Percentiles rank a stretch among this genome's conserved stretches.
Conservation (phyloP, 2,797 vertebrate genomes). For the Enteromius anoplus region DNA sequence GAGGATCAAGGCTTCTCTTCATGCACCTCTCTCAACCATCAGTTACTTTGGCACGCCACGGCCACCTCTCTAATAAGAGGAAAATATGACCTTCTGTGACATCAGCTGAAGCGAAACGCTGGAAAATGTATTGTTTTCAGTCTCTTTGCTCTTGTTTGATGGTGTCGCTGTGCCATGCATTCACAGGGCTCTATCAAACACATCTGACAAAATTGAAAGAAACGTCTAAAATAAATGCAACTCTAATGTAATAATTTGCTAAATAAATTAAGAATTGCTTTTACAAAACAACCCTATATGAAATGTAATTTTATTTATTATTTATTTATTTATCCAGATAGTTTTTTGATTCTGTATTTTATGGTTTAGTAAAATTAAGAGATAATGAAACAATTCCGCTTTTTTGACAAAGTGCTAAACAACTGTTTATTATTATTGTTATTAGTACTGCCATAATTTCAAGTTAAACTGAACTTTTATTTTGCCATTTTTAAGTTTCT, state of each 20-base stretch:
- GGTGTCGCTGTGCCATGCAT: background rate
- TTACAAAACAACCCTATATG: background rate
- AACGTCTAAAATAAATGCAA: background rate
- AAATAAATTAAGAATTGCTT: too few species aligned
- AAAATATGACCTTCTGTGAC: conserved; percentile 48
- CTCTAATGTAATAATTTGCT: background rate
- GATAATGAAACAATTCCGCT: background rate
- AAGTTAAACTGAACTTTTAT: background rate
- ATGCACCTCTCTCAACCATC: conserved; percentile 54
- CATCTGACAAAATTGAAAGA: background rate
- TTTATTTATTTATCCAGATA: background rate
- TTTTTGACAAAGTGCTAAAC: background rate
- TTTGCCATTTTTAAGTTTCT: background rate
- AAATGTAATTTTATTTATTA: background rate
- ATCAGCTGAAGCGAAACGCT: conserved; percentile 51
- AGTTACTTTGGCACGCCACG: conserved; percentile 59
- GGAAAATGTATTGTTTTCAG: conserved; percentile 9
- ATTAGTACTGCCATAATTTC: background rate
- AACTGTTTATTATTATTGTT: background rate
- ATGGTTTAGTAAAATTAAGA: background rate
- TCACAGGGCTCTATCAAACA: background rate
- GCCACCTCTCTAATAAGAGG: conserved; percentile 53
- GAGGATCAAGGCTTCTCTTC: conserved; percentile 51
- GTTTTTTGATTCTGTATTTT: background rate
- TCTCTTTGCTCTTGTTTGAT: conserved; percentile 12